Conservation (phyloP, 2,113 vertebrate species). For the Phycodurus eques region DNA sequence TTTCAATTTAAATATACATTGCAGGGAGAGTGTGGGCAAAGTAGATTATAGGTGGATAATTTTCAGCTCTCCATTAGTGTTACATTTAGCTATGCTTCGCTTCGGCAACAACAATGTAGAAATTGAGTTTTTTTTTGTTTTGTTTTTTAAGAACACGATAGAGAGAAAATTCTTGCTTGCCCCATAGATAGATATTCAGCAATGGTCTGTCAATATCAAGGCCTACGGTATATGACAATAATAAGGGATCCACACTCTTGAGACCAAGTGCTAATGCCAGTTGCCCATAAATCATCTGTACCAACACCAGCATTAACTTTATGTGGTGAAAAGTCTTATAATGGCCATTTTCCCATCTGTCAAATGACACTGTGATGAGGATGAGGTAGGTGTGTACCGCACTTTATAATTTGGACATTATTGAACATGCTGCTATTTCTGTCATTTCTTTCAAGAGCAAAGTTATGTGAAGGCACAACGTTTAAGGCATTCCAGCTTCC, state of each 20-base stretch:
- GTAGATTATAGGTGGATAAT: conserved; percentile 81
- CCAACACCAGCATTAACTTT: conserved; percentile 2
- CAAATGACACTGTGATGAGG: neutral
- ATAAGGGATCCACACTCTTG: conserved; percentile 51
- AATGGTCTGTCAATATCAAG: conserved; percentile 58
- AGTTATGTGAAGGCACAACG: neutral
- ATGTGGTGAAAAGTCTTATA: conserved; percentile 8
- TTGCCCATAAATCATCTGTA: conserved; percentile 7
- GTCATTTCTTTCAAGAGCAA: neutral
- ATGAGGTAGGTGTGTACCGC: neutral
- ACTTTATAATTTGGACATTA: neutral
- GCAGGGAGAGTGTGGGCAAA: conserved; percentile 77
- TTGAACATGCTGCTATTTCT: neutral
- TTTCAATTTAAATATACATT: conserved; percentile 88
- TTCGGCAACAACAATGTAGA: conserved; percentile 61
- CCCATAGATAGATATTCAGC: conserved; percentile 48
- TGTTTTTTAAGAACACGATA: conserved; percentile 54
- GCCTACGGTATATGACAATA: conserved; percentile 48
- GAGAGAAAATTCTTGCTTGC: conserved; percentile 48
- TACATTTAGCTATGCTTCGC: conserved; percentile 67
- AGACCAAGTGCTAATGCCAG: conserved; percentile 19
- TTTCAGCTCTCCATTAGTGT: conserved; percentile 77
- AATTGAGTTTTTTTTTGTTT: conserved; percentile 22
- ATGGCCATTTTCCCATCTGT: conserved; percentile 6
- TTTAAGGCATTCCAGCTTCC: neutral